Base-by-base conservation (phyloP, 2,797 vertebrate species). In the Dryobates pubescens region DNA sequence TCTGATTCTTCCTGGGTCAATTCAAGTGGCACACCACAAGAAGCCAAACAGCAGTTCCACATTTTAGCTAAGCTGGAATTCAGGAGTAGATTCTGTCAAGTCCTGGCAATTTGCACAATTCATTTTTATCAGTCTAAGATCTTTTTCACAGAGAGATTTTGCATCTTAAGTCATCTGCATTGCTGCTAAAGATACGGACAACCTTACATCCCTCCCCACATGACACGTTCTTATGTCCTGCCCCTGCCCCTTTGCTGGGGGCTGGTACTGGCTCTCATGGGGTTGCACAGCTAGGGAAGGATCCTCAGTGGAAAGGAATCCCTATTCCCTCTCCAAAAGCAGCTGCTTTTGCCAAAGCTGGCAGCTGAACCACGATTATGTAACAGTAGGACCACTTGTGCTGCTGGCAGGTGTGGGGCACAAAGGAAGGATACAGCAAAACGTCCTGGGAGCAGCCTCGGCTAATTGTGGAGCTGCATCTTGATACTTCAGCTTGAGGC, bases 401-500 rank as follows among this genome's bases (percentile, higher is more conserved):
- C 82, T 89, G 54, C 82, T 89, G 82, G 53, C 79, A 77, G 82
- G 78, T 73, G 34, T 22, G 34, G 45, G 53, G 23, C 71, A 73
- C 6, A 24, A 57, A 23, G 51, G 49, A 86, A 78, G 70, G 49
- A 58, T 51, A 27, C 19, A 32, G 73, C 38, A 83, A 88, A 91
- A 78, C 0, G 1, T 70, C n/a, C 51, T 19, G 45, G 77, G 30
- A 82, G 22, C 45, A 58, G 65, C 1, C 5, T n/a, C 54, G 51
- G 54, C 56, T 61, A 71, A 68, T 77, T 83, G 83, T 82, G 62
- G 85, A 88, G 68, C 56, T 78, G 58, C 73, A 62, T 93, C 45
- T 59, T 88, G 80, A 91, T 88, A 81, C 56, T 88, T 90, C 58
- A 90, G 77, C 86, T 67, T 53, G 82, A 88, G 58, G 86, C 83